Base-by-base conservation (phyloP, 30 jellyfish, hydroid and myxozoan species). In the Clytia hemisphaerica region DNA sequence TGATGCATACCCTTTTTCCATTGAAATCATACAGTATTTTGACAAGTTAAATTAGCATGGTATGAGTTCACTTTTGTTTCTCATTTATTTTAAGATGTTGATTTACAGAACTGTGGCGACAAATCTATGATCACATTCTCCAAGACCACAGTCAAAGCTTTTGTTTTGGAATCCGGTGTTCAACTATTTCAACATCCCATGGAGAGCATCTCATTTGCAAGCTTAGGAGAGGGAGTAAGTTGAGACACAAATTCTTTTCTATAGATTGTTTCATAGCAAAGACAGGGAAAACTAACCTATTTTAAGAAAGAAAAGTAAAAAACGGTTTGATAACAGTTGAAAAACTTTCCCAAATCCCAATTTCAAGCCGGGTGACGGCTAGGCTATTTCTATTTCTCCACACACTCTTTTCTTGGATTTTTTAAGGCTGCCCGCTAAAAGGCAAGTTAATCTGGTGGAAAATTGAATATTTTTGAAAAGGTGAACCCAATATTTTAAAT, bases 171-270 rank as follows among this genome's bases (percentile, higher is more conserved):
- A 58, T 61, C 85, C 6, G 99, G 99, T 4, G 67, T 44, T 30
- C 58, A 36, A 2, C 67, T 91, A 29, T 70, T 82, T 66, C 79
- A 70, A 7, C 99, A 91, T 63, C 24, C 12, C 19, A 55, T 91
- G 24, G 92, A 82, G 45, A 72, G 61, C 40, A 76, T 91, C 21
- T 91, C 99, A 47, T 91, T 91, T 82, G 94, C 95, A 42, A 83
- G 95, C 58, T 83, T 80, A 15, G 99, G 99, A 30, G 99, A 91
- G 63, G 79, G 76, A 83, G 99, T 91, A 71, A 10, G 50, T 2
- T 9, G 55, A n/a, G 26, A 14, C 4, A 15, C 77, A 2, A 37
- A 4, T 3, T 2, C 2, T 27, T 57, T n/a, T n/a, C n/a, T n/a
- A n/a, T n/a, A n/a, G n/a, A n/a, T n/a, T n/a, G n/a, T n/a, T n/a